These are phyloP conservation scores for Typhlichthys eigenmanni DNA, from an alignment of 2,797 vertebrate species.

Conservation along the genomic window DNA sequence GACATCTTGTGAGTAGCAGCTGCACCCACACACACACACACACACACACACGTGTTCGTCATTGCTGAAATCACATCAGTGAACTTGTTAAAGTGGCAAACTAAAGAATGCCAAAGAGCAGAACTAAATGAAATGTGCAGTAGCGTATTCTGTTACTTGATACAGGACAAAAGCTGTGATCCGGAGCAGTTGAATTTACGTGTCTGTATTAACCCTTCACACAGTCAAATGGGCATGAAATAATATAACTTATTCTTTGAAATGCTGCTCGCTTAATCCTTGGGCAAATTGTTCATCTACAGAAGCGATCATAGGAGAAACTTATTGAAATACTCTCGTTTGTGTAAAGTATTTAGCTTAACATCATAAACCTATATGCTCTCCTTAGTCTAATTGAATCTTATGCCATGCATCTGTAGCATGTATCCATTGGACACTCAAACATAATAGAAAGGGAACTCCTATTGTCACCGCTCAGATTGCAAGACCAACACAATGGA, in stretches of 20 bases:
- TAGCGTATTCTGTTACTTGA: slow-evolving; percentile 17
- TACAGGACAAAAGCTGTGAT: slow-evolving; percentile 29
- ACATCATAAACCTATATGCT: slow-evolving; percentile 16
- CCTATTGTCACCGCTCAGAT: slow-evolving; percentile 3
- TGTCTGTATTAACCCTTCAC: slow-evolving; percentile 48
- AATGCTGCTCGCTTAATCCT: not conserved
- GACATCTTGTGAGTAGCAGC: not conserved
- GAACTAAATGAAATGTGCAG: not conserved
- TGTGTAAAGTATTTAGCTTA: slow-evolving; percentile 14
- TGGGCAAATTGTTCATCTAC: too few species aligned
- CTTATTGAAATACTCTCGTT: too few species aligned
- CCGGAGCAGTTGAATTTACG: slow-evolving; percentile 56
- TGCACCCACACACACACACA: not conserved
- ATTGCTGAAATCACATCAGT: slow-evolving; percentile 1
- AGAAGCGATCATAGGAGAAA: too few species aligned
- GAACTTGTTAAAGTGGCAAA: not conserved
- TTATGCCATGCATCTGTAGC: not conserved
- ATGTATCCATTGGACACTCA: not conserved
- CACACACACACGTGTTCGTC: slow-evolving; percentile 5
- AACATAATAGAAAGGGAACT: not conserved
- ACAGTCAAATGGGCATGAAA: slow-evolving; percentile 30
- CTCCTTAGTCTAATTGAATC: too few species aligned
- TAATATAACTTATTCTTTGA: slow-evolving; percentile 34
- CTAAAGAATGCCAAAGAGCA: slow-evolving; percentile 1
- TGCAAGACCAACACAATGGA: not conserved